Evolutionary conservation across 2,888 invertebrate species (phyloP).

Genomic region (Pseudococcus jackbeardsleyi): DNA sequence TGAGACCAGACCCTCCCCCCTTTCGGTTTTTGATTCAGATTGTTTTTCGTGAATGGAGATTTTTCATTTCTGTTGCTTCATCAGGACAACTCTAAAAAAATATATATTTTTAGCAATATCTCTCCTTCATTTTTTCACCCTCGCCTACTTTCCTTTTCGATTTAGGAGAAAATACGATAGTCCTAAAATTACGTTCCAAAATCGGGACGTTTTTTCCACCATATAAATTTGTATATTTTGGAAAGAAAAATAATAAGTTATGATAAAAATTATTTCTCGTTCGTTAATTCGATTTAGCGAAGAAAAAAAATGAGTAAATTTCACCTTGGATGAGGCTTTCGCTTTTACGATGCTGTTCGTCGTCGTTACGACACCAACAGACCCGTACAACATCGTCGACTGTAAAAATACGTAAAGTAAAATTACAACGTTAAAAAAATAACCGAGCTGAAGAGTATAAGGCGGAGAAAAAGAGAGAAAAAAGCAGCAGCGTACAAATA

Average conservation of each 20-base stretch:
- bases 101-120: neutral
- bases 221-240: neutral
- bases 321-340: neutral
- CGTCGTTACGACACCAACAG: conserved; percentile 30
- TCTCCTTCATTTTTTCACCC: neutral
- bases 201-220: neutral
- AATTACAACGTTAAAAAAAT: conserved; percentile 17
- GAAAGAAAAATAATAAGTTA: neutral
- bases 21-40: too few species aligned
- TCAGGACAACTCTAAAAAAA: too few species aligned
- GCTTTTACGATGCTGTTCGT: neutral
- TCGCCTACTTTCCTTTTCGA: neutral
- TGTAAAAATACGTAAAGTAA: neutral
- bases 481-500: neutral
- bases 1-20: too few species aligned
- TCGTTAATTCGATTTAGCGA: neutral
- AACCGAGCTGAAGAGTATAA: neutral
- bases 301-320: conserved; percentile 16
- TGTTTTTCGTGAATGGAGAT: too few species aligned
- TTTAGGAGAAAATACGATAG: neutral
- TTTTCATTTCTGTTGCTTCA: too few species aligned
- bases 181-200: neutral
- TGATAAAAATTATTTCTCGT: conserved; percentile 25
- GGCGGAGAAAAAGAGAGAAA: neutral
- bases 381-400: conserved; percentile 31